Evolutionary conservation across 2,888 invertebrate species (phyloP).

Genomic region (Sphaeridia pumilis): DNA sequence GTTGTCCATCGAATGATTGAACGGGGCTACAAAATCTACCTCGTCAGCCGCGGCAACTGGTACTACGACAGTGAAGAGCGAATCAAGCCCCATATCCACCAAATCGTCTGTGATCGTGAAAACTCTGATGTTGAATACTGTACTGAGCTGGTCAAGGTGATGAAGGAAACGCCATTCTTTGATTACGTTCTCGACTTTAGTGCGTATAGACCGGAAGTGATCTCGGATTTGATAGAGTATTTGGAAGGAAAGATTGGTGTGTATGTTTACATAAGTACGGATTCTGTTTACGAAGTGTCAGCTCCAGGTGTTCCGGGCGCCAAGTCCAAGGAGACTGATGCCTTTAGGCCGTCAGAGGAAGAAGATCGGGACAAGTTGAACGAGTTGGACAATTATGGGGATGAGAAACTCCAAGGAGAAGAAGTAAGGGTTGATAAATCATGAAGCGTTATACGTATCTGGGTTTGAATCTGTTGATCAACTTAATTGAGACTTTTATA

Average conservation of each 20-base stretch:
- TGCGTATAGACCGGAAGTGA: slow-evolving; percentile 40
- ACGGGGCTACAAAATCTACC: slow-evolving; percentile 37
- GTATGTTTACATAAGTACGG: slow-evolving; percentile 43
- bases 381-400: slow-evolving; percentile 40
- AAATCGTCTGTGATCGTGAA: slow-evolving; percentile 40
- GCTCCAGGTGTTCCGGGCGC: slow-evolving; percentile 17
- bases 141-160: slow-evolving; percentile 35
- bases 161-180: slow-evolving; percentile 36
- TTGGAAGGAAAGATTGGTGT: slow-evolving; percentile 38
- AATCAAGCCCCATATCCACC: slow-evolving; percentile 35
- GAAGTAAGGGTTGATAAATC: too few species aligned
- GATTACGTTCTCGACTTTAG: slow-evolving; percentile 43
- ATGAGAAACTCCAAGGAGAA: slow-evolving; percentile 41
- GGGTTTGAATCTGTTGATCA: too few species aligned
- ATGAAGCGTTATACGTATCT: too few species aligned
- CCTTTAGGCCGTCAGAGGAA: slow-evolving; percentile 38
- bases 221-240: slow-evolving; percentile 38
- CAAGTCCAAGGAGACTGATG: slow-evolving; percentile 38
- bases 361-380: slow-evolving; percentile 36
- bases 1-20: slow-evolving; percentile 39
- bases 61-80: slow-evolving; percentile 40
- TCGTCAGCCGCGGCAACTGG: slow-evolving; percentile 42
- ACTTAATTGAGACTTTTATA: not conserved
- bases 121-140: slow-evolving; percentile 37
- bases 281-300: slow-evolving; percentile 44